These are phyloP conservation scores for Archivesica marissinica DNA, from an alignment of 1,140 invertebrate genomes.

Conservation along the genomic window DNA sequence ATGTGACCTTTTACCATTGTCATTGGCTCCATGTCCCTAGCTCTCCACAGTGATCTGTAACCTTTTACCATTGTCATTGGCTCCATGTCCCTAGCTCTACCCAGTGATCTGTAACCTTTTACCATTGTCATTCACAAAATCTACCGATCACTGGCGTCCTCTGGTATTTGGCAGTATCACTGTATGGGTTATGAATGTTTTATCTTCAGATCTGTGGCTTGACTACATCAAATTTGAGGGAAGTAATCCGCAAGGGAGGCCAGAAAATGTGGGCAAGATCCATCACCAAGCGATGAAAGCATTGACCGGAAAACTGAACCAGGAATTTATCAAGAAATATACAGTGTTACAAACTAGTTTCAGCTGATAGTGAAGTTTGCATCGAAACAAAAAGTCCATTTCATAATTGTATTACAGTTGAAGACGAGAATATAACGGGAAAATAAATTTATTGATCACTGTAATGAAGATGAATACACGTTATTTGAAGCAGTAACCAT, in stretches of 20 bases:
- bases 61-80: too few relatives aligned
- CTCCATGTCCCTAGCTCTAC: too few relatives aligned
- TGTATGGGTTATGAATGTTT: too few relatives aligned
- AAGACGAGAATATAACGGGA: too few relatives aligned
- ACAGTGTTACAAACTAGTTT: slow-evolving; percentile 43
- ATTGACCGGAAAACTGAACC: slow-evolving; percentile 75
- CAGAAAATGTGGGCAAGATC: slow-evolving; percentile 82
- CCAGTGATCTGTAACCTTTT: too few relatives aligned
- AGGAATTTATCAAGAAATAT: slow-evolving; percentile 63
- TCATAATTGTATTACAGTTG: background rate
- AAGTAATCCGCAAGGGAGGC: slow-evolving; percentile 82
- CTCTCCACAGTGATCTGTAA: too few relatives aligned
- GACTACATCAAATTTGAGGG: slow-evolving; percentile 86
- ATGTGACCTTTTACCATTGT: too few relatives aligned
- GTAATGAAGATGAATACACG: too few relatives aligned
- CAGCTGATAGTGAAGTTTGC: background rate
- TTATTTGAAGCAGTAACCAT: too few relatives aligned
- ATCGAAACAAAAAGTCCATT: background rate
- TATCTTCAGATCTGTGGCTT: slow-evolving; percentile 86
- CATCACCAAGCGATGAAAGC: slow-evolving; percentile 85
- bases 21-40: too few relatives aligned
- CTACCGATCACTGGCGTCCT: background rate
- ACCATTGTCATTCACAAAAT: too few relatives aligned
- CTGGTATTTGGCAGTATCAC: background rate
- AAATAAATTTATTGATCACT: background rate